Percentiles rank a stretch among this genome's conserved stretches.
Conservation (phyloP, 2,888 invertebrate species). For the Apomyelois bistriatella region DNA sequence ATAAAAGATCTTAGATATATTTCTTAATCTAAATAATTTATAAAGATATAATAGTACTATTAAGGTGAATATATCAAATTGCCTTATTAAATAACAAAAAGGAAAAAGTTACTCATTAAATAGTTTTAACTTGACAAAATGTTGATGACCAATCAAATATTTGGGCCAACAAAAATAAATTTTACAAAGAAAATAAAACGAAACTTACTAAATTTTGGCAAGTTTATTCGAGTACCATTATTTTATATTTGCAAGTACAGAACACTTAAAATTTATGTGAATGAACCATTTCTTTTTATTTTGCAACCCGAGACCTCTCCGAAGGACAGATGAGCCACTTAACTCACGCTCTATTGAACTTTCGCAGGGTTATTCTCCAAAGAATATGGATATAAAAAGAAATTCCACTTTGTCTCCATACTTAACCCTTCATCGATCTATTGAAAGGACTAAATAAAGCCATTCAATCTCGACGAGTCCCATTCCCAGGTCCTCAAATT, state of each 20-base stretch:
- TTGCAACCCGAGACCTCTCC: conserved; percentile 65
- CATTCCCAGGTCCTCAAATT: conserved; percentile 23
- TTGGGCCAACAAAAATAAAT: too few species aligned
- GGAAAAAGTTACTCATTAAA: too few species aligned
- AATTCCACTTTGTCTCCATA: conserved; percentile 10
- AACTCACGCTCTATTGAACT: conserved; percentile 63
- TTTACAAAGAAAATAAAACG: too few species aligned
- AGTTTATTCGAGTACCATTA: too few species aligned
- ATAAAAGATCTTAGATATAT: too few species aligned
- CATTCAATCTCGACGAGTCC: conserved; percentile 3
- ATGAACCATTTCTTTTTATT: conserved; percentile 32
- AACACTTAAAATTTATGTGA: conserved; percentile 10
- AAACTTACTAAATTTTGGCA: too few species aligned
- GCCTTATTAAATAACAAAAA: too few species aligned
- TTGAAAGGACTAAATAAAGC: conserved; percentile 4
- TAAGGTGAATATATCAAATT: too few species aligned
- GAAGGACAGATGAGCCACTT: conserved; percentile 68
- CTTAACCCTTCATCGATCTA: conserved; percentile 11
- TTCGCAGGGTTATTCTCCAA: conserved; percentile 26
- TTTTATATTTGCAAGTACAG: neutral
- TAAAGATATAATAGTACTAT: too few species aligned
- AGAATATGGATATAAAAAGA: conserved; percentile 22
- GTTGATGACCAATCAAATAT: too few species aligned
- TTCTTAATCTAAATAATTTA: too few species aligned
- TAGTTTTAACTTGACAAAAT: too few species aligned